Evolutionary conservation across 2,888 invertebrate species (phyloP).

Genomic region (Protonemura montana): DNA sequence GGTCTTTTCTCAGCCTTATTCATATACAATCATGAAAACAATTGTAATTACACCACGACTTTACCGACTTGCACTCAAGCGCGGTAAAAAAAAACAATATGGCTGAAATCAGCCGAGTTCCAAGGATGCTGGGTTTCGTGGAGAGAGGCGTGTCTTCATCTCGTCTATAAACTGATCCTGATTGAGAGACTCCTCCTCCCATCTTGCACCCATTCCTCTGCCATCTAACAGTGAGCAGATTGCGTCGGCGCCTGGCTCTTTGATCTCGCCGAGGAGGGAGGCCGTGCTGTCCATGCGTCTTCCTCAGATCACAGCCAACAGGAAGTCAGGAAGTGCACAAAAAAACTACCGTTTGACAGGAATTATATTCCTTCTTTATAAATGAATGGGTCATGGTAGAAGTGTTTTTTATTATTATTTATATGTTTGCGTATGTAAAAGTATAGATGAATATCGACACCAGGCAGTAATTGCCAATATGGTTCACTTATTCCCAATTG

Average conservation of each 20-base stretch:
- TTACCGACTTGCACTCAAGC: too few relatives aligned
- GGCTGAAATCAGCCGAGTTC: too few relatives aligned
- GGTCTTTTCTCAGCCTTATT: too few relatives aligned
- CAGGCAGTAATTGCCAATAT: too few relatives aligned
- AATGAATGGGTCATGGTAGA: not conserved
- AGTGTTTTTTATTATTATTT: too few relatives aligned
- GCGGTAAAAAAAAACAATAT: too few relatives aligned
- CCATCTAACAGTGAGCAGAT: not conserved
- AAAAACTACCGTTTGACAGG: conserved; percentile 27
- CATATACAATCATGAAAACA: too few relatives aligned
- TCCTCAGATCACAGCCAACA: not conserved
- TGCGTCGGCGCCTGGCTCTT: not conserved
- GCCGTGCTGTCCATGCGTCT: not conserved
- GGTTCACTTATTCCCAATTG: too few relatives aligned
- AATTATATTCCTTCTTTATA: conserved; percentile 18
- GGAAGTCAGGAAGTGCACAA: conserved; percentile 22
- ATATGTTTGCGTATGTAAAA: too few relatives aligned
- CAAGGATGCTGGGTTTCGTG: too few relatives aligned
- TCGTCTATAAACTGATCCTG: conserved; percentile 7
- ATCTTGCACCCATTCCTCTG: not conserved
- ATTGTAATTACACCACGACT: too few relatives aligned
- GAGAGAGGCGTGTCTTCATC: not conserved
- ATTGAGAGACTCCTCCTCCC: not conserved
- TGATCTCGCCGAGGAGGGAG: not conserved
- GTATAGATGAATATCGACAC: too few relatives aligned